Base-by-base conservation (phyloP, 2,888 invertebrate species). In the Apodemia hepburni region DNA sequence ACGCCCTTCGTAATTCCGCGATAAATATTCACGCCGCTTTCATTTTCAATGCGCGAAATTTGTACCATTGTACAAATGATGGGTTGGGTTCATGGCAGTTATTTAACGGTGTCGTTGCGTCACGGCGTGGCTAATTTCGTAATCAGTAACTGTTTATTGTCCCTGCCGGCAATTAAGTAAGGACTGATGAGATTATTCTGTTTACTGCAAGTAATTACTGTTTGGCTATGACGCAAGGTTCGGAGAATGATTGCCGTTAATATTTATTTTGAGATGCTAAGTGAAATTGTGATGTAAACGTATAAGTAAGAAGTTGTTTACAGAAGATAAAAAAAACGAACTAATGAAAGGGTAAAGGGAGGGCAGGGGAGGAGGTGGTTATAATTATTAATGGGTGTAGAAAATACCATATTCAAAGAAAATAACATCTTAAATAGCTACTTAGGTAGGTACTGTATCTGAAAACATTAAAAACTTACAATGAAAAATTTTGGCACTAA, bases 1-100 rank as follows among this genome's bases (percentile, higher is more conserved):
- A 84, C 85, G 89, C 90, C 91, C 90, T 91, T 88, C 81, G 84
- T 84, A 82, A 87, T 88, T 80, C 79, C 79, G 82, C 80, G 81
- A 86, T 89, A 87, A 87, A 89, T 86, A 87, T 86, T 86, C 80
- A 82, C 77, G 75, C 73, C 83, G 77, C 89, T 90, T 90, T 90
- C 89, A 73, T 85, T 89, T 90, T 86, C 85, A 82, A 83, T 85
- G 82, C 82, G 81, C 80, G 82, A 84, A 77, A 81, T 79, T 79
- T 79, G 77, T 69, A 68, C 73, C 74, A 70, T 75, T 66, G 71
- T 71, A 73, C 45, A 45, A n/a, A 74, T 74, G 22, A 22, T 54
- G 54, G 54, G 54, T 29, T 54, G 73, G 68, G 70, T 81, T 82
- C 80, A 81, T 81, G 80, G 77, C 84, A 81, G 80, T 80, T 74